These are phyloP conservation scores for Myotis lucifugus DNA, from an alignment of 2,113 vertebrate species.

Conservation along the genomic window DNA sequence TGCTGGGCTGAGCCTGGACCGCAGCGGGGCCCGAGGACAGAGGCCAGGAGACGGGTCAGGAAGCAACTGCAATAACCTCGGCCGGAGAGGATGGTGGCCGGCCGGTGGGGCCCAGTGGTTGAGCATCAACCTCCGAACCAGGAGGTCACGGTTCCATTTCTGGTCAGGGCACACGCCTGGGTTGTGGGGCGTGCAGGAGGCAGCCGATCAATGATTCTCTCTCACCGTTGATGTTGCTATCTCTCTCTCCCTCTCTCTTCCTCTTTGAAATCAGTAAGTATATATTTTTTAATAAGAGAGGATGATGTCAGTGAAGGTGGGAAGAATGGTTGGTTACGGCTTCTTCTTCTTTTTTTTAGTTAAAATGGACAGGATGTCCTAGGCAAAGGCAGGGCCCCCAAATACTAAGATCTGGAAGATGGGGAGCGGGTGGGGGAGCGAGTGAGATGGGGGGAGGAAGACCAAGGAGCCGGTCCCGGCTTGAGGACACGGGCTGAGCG, in stretches of 20 bases:
- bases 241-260: no score
- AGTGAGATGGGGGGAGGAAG: not conserved
- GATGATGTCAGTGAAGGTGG: not conserved
- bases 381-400: not conserved
- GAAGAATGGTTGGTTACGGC: fast-evolving
- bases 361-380: not conserved
- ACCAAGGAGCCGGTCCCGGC: not conserved
- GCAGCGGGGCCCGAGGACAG: fast-evolving
- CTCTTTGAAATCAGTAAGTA: no score
- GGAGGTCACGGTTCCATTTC: no score
- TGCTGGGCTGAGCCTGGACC: not conserved
- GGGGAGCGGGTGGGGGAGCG: fast-evolving
- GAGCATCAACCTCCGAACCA: no score
- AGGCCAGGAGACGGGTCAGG: fast-evolving
- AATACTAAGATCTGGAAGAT: not conserved
- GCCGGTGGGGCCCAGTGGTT: no score
- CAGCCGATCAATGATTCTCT: no score
- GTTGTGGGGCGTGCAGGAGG: no score
- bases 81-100: fast-evolving
- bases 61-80: fast-evolving
- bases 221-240: no score
- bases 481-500: fast-evolving
- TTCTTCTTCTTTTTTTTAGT: not conserved
- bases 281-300: no score
- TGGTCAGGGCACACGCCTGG: no score